Percentiles rank a stretch among this genome's conserved stretches.
Conservation (phyloP, 2,797 vertebrate species). For the Microctenopoma lineatum region DNA sequence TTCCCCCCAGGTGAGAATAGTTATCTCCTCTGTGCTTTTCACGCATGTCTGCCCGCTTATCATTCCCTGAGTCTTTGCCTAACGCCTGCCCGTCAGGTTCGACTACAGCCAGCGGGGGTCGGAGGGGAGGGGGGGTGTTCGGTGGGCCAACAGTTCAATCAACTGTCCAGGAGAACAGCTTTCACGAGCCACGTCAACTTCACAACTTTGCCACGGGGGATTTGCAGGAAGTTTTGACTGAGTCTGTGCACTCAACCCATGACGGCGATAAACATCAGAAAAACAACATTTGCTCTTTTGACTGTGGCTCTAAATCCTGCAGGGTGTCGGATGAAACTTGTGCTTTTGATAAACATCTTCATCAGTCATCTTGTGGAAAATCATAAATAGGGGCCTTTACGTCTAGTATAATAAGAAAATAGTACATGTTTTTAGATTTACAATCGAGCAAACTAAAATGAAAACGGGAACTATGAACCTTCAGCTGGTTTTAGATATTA, state of each 20-base stretch:
- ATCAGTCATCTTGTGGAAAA: slow-evolving; percentile 19
- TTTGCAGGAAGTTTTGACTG: slow-evolving; percentile 73
- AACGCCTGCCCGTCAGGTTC: slow-evolving; percentile 54
- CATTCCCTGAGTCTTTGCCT: slow-evolving; percentile 50
- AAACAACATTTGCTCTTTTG: slow-evolving; percentile 64
- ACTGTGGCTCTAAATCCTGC: slow-evolving; percentile 37
- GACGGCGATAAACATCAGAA: slow-evolving; percentile 64
- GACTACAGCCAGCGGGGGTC: slow-evolving; percentile 20
- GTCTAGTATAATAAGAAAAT: not conserved
- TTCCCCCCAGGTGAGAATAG: slow-evolving; percentile 71
- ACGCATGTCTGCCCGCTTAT: slow-evolving; percentile 82
- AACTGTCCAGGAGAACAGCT: slow-evolving; percentile 37
- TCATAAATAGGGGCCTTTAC: slow-evolving; percentile 13
- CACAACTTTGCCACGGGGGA: slow-evolving; percentile 27
- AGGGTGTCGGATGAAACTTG: slow-evolving; percentile 60
- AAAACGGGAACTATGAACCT: not conserved
- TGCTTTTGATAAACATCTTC: slow-evolving; percentile 39
- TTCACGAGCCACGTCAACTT: slow-evolving; percentile 43
- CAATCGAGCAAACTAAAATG: slow-evolving; percentile 4
- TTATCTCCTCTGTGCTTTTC: slow-evolving; percentile 77
- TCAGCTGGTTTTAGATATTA: not conserved
- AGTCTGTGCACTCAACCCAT: slow-evolving; percentile 60
- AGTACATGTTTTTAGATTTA: slow-evolving; percentile 13
- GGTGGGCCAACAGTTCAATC: slow-evolving; percentile 17
- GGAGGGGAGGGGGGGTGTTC: not conserved